A percentile compares a stretch with the other conserved stretches of the same genome.
These are phyloP conservation scores for Sphinx pinastri DNA, from an alignment of 2,888 invertebrate genomes.

Conservation along the genomic window DNA sequence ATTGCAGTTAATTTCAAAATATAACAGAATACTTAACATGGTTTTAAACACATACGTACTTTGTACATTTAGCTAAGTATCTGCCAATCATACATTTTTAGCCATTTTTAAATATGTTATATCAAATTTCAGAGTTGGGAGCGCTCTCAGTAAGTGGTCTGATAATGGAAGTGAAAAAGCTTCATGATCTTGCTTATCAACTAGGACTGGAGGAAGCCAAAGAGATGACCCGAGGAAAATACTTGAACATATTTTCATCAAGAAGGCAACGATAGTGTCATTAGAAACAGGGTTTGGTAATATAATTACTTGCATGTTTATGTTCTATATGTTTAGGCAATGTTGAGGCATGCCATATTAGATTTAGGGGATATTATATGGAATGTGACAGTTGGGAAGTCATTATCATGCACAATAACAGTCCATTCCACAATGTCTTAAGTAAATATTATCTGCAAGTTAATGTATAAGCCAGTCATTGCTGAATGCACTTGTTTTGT, in stretches of 20 bases:
- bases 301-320: not conserved
- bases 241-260: slow-evolving; percentile 91
- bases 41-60: not conserved
- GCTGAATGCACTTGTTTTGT: too few relatives aligned
- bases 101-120: not conserved
- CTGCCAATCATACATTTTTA: not conserved
- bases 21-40: too few relatives aligned
- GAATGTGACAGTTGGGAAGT: not conserved
- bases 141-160: slow-evolving; percentile 91
- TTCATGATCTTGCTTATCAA: slow-evolving; percentile 97
- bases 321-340: not conserved
- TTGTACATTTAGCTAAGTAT: not conserved
- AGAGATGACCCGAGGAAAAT: slow-evolving; percentile 98
- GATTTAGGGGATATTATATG: not conserved
- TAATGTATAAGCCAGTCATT: too few relatives aligned
- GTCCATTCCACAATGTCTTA: too few relatives aligned
- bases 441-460: too few relatives aligned
- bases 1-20: too few relatives aligned
- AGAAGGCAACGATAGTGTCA: slow-evolving; percentile 59
- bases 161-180: slow-evolving; percentile 95
- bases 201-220: slow-evolving; percentile 97
- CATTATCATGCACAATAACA: too few relatives aligned
- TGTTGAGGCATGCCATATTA: too few relatives aligned
- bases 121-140: slow-evolving; percentile 85
- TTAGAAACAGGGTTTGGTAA: not conserved